A percentile compares a stretch with the other conserved stretches of the same genome.
Conservation (phyloP, 2,888 invertebrate genomes). For the Halictus ligatus region DNA sequence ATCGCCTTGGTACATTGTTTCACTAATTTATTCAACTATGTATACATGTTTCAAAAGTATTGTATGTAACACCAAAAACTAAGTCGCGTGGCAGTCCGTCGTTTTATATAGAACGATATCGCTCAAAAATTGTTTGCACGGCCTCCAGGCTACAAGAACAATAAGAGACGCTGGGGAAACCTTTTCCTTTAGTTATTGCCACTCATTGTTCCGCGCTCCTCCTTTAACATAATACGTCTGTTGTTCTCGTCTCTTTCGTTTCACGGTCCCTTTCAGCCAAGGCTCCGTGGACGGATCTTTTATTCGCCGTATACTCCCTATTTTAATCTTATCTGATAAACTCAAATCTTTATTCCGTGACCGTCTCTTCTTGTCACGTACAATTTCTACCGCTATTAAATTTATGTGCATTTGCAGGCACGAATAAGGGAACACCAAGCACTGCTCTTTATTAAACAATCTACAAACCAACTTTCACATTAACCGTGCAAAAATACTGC, state of each 20-base stretch:
- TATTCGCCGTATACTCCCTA: not conserved
- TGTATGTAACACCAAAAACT: not conserved
- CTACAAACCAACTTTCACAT: not conserved
- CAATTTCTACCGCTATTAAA: not conserved
- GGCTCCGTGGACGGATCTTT: not conserved
- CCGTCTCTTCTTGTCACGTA: not conserved
- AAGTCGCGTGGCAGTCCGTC: not conserved
- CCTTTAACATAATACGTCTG: slow-evolving; percentile 30
- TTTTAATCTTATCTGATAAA: slow-evolving; percentile 11
- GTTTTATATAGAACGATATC: not conserved
- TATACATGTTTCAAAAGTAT: not conserved
- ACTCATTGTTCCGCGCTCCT: not conserved
- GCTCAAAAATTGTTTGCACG: slow-evolving; percentile 14
- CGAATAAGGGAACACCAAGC: not conserved
- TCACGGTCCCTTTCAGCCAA: slow-evolving; percentile 3
- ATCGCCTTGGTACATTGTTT: not conserved
- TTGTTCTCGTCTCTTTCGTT: slow-evolving; percentile 16
- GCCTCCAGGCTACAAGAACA: slow-evolving; percentile 3
- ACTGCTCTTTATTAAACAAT: not conserved
- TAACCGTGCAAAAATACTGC: not conserved
- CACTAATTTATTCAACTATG: not conserved
- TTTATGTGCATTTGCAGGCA: not conserved
- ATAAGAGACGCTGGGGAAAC: slow-evolving; percentile 20
- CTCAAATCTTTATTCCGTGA: not conserved
- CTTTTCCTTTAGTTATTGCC: slow-evolving; percentile 18